Base-by-base conservation (phyloP, 2,888 invertebrate genomes). In the Diadegma fenestrale region DNA sequence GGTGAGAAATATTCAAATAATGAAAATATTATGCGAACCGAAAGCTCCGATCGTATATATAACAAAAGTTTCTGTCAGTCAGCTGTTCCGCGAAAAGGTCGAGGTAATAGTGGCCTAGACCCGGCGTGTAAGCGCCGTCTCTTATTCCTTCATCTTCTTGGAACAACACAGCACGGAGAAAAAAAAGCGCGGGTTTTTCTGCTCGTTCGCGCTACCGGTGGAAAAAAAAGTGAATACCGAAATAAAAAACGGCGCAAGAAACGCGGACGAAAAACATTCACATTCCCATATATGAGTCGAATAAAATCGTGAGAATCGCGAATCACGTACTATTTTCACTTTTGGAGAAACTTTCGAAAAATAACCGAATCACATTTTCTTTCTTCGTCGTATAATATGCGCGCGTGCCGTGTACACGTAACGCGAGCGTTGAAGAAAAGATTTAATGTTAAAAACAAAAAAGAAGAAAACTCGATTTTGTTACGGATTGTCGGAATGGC, bases 401-500 rank as follows among this genome's bases (percentile, higher is more conserved):
- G n/a, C 26, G 58, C 5, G 14, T 58, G 26, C n/a, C 26, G 58
- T n/a, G n/a, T n/a, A n/a, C 2, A 14, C 26, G 5, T 26, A 10
- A 58, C 12, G 1, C 0, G 26, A 12, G 14, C 26, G n/a, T n/a
- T 7, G 12, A 26, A 26, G 8, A 4, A 22, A 77, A 87, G 81
- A 51, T 19, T 26, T 5, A 6, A 75, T 30, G n/a, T 61, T 6
- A 5, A 37, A n/a, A 12, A n/a, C 6, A 30, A 63, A 51, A 61
- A 17, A n/a, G n/a, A 84, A 86, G 76, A 83, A 79, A 80, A 86
- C 77, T 54, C 30, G 22, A 76, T 73, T 51, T 51, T 22, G 22
- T 54, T 22, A 3, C 66, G 77, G 80, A 80, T 83, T 86, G 88
- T 87, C 86, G 84, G 87, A 88, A 86, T 85, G 86, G 87, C 88